Percentiles rank a stretch among this genome's conserved stretches.
Conservation (phyloP, 2,888 invertebrate species). For the Phlogophora meticulosa region DNA sequence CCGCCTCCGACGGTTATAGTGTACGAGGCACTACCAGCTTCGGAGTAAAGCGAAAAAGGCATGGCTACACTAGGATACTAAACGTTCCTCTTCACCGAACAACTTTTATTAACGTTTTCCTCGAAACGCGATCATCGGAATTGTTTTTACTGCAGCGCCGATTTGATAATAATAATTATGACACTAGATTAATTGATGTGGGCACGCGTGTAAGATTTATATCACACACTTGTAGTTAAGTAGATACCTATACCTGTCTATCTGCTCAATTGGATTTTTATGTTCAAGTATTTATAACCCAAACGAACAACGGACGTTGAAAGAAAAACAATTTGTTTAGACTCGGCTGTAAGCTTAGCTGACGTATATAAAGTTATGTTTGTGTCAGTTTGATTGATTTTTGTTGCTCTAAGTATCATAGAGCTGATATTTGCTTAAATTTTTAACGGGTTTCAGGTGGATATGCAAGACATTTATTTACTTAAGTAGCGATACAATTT, state of each 20-base stretch:
- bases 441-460: not conserved
- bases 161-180: conserved; percentile 68
- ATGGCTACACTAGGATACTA: conserved; percentile 46
- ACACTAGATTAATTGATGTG: conserved; percentile 56
- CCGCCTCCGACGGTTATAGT: conserved; percentile 56
- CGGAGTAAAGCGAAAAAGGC: conserved; percentile 44
- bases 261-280: not conserved
- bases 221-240: conserved; percentile 11
- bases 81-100: conserved; percentile 72
- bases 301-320: conserved; percentile 18
- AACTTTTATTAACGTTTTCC: conserved; percentile 78
- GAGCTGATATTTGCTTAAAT: not conserved
- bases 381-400: conserved; percentile 9
- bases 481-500: not conserved
- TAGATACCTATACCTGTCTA: not conserved
- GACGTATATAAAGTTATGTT: conserved; percentile 6
- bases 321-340: conserved; percentile 17
- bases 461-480: too few species aligned
- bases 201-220: conserved; percentile 31
- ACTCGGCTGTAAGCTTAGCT: conserved; percentile 1
- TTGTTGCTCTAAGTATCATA: not conserved
- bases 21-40: conserved; percentile 15
- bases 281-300: not conserved
- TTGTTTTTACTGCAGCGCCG: conserved; percentile 70
- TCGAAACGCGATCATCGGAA: conserved; percentile 72